Evolutionary conservation across 92 coral and sea anemone genomes (phyloP), one percentile per base, ranked within the genome.

Genomic region (Zoanthus solanderi): DNA sequence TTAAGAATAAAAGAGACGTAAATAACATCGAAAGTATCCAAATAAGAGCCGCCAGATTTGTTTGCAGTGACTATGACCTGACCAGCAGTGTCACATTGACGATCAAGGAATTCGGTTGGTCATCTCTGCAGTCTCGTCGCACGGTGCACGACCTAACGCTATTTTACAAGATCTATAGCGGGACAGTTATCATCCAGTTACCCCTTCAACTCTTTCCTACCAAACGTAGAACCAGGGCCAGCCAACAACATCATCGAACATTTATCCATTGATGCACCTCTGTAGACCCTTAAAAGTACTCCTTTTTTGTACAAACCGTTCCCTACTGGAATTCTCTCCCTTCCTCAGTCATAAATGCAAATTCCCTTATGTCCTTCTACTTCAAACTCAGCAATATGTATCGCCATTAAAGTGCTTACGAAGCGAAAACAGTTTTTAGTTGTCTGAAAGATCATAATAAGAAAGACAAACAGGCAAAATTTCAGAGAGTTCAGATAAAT

Each of bases 121-220:
- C 63, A 56, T 56, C 63, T 56, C 63, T 56, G 63, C 63, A 56
- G 63, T 56, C 63, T 56, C 63, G 63, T 14, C 63, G 63, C 63
- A 14, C 14, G 63, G 52, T 47, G 52, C 52, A 47, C 52, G 52
- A 47, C 52, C 52, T 47, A 7, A 47, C 52, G 7, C 52, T 56
- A 1, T 56, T 56, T 14, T 14, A 56, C 63, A 56, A 56, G 10
- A 56, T 56, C 63, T 4, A 56, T 56, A 56, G 13, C 10, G 63
- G 6, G 15, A 14, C 63, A 56, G 63, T 56, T 14, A 56, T 56
- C 17, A 56, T 56, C 13, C 63, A 6, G 63, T 56, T 9, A n/a
- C 17, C 63, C 63, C 63, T 14, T 14, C 4, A 47, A 47, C 63
- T 56, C 63, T 14, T 56, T 14, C 63, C 63, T 14, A 58, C 66